Evolutionary conservation across 1,140 invertebrate genomes (phyloP).

Genomic region (Glomeris maerens): DNA sequence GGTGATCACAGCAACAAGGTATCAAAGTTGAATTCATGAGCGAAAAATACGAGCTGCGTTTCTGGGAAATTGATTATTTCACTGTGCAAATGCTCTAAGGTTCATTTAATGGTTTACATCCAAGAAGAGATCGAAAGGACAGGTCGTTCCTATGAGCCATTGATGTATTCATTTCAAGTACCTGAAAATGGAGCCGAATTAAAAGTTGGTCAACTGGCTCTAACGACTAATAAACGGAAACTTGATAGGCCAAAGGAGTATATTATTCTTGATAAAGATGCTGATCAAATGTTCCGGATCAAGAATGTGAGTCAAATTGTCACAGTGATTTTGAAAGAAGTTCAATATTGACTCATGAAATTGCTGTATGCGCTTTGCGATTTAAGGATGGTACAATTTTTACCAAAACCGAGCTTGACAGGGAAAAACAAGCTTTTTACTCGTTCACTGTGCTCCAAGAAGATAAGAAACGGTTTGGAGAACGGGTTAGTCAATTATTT

Average conservation of each 20-base stretch:
- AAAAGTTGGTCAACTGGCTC: slow-evolving; percentile 53
- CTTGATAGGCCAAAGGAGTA: slow-evolving; percentile 19
- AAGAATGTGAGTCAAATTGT: too few species aligned
- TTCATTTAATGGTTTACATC: slow-evolving; percentile 2
- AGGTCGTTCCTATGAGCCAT: background rate
- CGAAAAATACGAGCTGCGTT: background rate
- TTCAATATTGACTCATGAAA: too few species aligned
- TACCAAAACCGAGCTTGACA: slow-evolving; percentile 54
- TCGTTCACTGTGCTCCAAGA: slow-evolving; percentile 54
- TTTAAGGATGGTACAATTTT: slow-evolving; percentile 61
- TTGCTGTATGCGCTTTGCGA: slow-evolving; percentile 25
- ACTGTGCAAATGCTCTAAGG: background rate
- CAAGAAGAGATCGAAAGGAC: slow-evolving; percentile 7
- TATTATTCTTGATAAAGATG: slow-evolving; percentile 23
- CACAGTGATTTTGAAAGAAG: too few species aligned
- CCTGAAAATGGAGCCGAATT: slow-evolving; percentile 59
- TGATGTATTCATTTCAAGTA: slow-evolving; percentile 38
- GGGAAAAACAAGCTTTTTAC: slow-evolving; percentile 56
- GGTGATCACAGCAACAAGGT: slow-evolving; percentile 58
- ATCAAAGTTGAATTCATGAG: slow-evolving; percentile 28
- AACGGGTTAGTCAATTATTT: slow-evolving; percentile 22
- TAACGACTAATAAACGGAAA: slow-evolving; percentile 40
- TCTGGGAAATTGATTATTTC: background rate
- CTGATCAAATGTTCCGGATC: slow-evolving; percentile 35
- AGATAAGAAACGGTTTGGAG: slow-evolving; percentile 20